A percentile compares a stretch with the other conserved stretches of the same genome.
Conservation (phyloP, 2,113 vertebrate genomes). For the Isurus oxyrinchus region DNA sequence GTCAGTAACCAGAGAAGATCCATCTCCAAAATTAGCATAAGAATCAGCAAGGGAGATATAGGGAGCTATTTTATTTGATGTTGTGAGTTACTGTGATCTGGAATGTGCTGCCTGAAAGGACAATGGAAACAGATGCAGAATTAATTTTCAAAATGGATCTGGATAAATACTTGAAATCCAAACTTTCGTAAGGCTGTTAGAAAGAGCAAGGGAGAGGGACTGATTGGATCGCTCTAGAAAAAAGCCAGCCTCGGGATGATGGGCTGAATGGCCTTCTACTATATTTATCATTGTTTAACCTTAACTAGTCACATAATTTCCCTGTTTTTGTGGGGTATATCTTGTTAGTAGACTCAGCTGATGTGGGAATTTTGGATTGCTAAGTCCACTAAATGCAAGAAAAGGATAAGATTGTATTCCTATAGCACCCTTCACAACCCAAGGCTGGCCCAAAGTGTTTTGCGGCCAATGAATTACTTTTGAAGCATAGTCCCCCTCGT, state of each 20-base stretch:
- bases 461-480: neutral
- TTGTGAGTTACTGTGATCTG: no score
- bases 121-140: no score
- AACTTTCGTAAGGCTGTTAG: neutral
- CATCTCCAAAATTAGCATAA: neutral
- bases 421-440: neutral
- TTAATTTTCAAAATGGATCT: no score
- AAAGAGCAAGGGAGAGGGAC: neutral
- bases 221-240: neutral
- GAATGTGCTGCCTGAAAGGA: no score
- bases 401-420: neutral
- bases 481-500: neutral
- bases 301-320: neutral
- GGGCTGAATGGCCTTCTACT: no score
- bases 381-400: no score
- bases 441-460: neutral
- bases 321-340: no score
- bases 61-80: neutral
- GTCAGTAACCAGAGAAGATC: neutral
- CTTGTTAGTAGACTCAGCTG: neutral
- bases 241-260: no score
- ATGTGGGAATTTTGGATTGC: neutral
- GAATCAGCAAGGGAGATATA: neutral
- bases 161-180: no score
- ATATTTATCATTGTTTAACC: neutral